phyloP scores from a whole-genome alignment of 2,888 invertebrate genomes.

The Epistrophe eligans region DNA sequence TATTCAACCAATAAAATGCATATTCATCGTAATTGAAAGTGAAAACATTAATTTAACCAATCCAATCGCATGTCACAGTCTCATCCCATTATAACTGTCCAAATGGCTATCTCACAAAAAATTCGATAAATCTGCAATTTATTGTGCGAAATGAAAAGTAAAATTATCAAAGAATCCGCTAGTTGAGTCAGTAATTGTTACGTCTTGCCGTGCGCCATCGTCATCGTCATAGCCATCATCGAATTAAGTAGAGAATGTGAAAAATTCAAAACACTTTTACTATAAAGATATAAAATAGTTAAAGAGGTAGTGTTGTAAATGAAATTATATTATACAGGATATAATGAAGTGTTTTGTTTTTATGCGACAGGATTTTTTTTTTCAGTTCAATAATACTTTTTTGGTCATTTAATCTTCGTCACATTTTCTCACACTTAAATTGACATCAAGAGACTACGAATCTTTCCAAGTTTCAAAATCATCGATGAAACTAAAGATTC shows the following conservation, averaged over 20 bases:
- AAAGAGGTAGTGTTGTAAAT: background rate
- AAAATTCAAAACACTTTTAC: conserved; percentile 60
- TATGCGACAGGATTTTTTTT: too few relatives aligned
- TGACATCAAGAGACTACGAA: too few relatives aligned
- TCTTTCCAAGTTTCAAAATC: too few relatives aligned
- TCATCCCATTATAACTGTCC: conserved; percentile 29
- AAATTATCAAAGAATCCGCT: conserved; percentile 57
- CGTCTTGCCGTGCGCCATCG: conserved; percentile 19
- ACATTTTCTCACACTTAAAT: too few relatives aligned
- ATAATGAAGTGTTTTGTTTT: too few relatives aligned
- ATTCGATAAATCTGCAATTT: conserved; percentile 63
- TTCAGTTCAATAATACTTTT: too few relatives aligned
- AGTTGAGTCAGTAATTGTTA: conserved; percentile 29
- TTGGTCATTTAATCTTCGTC: too few relatives aligned
- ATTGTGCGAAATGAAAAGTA: conserved; percentile 66
- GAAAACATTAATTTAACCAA: conserved; percentile 55
- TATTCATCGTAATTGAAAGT: conserved; percentile 47
- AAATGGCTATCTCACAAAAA: conserved; percentile 26
- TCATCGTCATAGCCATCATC: background rate
- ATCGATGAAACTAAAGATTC: too few relatives aligned
- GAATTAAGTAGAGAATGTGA: conserved; percentile 54
- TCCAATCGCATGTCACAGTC: conserved; percentile 31
- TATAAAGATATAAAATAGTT: conserved; percentile 2
- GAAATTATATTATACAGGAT: background rate
- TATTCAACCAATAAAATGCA: background rate